Conservation (phyloP, 2,888 invertebrate species). For the Tipula unca region DNA sequence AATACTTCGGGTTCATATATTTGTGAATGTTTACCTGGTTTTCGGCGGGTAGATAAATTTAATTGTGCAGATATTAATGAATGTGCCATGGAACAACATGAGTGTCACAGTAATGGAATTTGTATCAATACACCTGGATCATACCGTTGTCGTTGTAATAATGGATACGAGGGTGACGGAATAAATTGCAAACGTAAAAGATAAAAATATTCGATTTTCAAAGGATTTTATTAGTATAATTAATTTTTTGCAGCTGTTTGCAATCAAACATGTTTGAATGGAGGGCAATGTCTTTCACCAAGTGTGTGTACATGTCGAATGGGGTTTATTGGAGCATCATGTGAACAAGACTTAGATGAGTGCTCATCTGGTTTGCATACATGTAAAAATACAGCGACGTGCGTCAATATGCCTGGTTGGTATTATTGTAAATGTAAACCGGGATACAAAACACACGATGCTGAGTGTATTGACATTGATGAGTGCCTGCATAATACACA, state of each 20-base stretch:
- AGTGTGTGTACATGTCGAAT: constrained; percentile 69
- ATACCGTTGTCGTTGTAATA: constrained; percentile 63
- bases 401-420: constrained; percentile 85
- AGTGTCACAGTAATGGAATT: constrained; percentile 64
- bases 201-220: not conserved
- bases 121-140: constrained; percentile 77
- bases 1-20: constrained; percentile 75
- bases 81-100: constrained; percentile 61
- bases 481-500: constrained; percentile 70
- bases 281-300: constrained; percentile 70
- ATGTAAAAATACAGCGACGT: constrained; percentile 67
- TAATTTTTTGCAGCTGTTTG: constrained; percentile 57
- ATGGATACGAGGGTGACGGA: constrained; percentile 71
- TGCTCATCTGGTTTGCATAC: constrained; percentile 61
- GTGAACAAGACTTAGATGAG: constrained; percentile 82
- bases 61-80: constrained; percentile 76
- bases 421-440: constrained; percentile 79
- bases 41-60: constrained; percentile 65
- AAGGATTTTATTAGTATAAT: not conserved
- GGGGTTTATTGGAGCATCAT: constrained; percentile 73
- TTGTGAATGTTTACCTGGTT: constrained; percentile 76
- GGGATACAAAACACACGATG: constrained; percentile 58
- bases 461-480: constrained; percentile 58
- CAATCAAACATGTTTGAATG: constrained; percentile 71
- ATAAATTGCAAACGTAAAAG: constrained; percentile 63